Base-by-base conservation (phyloP, 1,140 invertebrate species). In the Drosophila subpulchrella region DNA sequence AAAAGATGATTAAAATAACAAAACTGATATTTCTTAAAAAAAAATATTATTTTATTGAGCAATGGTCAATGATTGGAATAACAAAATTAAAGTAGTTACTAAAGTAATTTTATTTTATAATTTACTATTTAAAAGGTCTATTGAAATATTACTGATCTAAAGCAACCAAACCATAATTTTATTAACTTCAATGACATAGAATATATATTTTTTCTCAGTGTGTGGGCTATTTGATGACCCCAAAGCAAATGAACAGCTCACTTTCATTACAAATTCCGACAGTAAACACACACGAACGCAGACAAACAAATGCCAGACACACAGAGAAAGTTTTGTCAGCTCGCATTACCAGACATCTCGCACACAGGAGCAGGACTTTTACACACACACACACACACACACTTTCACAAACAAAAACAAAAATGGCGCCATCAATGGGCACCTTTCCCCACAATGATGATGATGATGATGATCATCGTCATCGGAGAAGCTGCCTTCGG, bases 261-360 rank as follows among this genome's bases (percentile, higher is more conserved):
- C 84, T 88, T 84, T 89, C 84, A 89, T 89, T 89, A 84, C 84
- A 75, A 84, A 88, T 88, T 89, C 84, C 80, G 80, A 89, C 84
- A 80, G 80, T 73, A 89, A 84, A 89, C 83, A 88, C 66, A 79
- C 71, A 79, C 13, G 75, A 17, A 68, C 59, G 58, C 65, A 78
- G 42, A 44, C 66, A 81, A 63, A 68, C 61, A 65, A 51, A 60
- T 56, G 73, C 56, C 42, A 71, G 57, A 68, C 58, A 68, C 53
- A 72, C 72, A 51, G 56, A 57, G 44, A 61, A 88, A 88, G 88
- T 67, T 90, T 89, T 90, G 80, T 83, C 85, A 81, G 84, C 73
- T 89, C 84, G 50, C 73, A 88, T 89, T 89, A 88, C 77, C 60
- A 78, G 63, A 78, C 59, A 67, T 46, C 61, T 48, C 58, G 67